Evolutionary conservation across 1,140 invertebrate species (phyloP), one percentile per base, ranked within the genome.

Genomic region (Daktulosphaira vitifoliae): DNA sequence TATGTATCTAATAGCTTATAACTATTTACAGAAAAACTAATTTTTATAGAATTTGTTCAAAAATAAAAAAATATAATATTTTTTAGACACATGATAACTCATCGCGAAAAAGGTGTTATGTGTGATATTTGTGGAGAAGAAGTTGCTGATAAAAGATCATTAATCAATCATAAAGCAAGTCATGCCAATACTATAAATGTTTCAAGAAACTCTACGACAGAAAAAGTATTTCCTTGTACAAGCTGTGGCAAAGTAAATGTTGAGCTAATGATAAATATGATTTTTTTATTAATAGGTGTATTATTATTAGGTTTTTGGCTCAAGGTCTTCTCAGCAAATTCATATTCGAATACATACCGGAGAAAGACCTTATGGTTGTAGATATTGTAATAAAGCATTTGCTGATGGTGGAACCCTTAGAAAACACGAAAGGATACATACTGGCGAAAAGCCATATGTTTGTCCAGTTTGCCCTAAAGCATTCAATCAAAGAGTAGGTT

Each of bases 351-450:
- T 90, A 49, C 90, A 93, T 71, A 92, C 90, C 1, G 88, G 88
- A 3, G 82, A 84, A 71, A 80, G 87, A 42, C 87, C 92, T 0
- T 96, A 96, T 73, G 88, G 85, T 5, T 98, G 96, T 74, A 83
- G 86, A n/a, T 96, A 93, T 74, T 99, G 96, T 75, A 96, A 94
- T 81, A 98, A 99, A 74, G 91, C 95, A 22, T 99, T 98, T 73
- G 96, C 96, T 0, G 97, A 97, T 69, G 95, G 94, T 37, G 96
- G 94, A 6, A 99, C 98, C 52, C 77, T 99, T 42, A 84, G 94
- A 11, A 91, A 98, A 71, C 96, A 99, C 75, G 97, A 98, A 73
- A 84, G 98, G 66, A 99, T 97, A 44, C 96, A 99, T 72, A 96
- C 93, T 0, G 88, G 91, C 11, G 90, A 93, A 71, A 98, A 98